Evolutionary conservation across 1,140 invertebrate species (phyloP).

Genomic region (Drosophila ficusphila): DNA sequence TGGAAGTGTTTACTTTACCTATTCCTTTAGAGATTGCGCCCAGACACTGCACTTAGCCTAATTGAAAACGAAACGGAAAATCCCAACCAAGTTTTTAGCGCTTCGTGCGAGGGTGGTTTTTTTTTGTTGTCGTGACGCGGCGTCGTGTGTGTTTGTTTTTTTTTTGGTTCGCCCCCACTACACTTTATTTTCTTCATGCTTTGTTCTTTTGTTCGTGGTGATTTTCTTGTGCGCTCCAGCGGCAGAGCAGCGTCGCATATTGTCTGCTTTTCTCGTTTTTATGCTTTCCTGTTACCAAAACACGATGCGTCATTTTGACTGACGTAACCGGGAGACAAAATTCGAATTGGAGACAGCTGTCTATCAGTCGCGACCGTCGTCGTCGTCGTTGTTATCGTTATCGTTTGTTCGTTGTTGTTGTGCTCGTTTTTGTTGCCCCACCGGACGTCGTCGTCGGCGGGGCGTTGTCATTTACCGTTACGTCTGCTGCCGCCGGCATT

Average conservation of each 20-base stretch:
- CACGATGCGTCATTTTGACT: constrained; percentile 85
- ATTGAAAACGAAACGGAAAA: constrained; percentile 24
- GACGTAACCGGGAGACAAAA: constrained; percentile 77
- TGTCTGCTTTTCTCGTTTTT: constrained; percentile 44
- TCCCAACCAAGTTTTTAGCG: constrained; percentile 5
- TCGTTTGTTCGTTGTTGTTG: constrained; percentile 21
- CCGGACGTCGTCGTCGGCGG: constrained; percentile 9
- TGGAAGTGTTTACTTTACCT: background rate
- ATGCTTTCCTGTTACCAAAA: constrained; percentile 84
- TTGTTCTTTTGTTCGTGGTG: constrained; percentile 73
- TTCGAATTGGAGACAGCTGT: constrained; percentile 71
- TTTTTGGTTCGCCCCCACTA: constrained; percentile 1
- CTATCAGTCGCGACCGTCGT: constrained; percentile 76
- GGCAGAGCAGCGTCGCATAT: constrained; percentile 12
- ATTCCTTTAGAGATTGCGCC: constrained; percentile 1
- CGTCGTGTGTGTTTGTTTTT: constrained; percentile 17
- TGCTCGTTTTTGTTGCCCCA: constrained; percentile 8
- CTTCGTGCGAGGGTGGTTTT: constrained; percentile 44
- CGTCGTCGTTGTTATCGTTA: constrained; percentile 30
- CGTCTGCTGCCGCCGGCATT: constrained; percentile 75
- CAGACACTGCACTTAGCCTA: constrained; percentile 39
- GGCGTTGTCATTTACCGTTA: constrained; percentile 61
- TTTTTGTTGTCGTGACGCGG: constrained; percentile 42
- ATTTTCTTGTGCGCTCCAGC: constrained; percentile 70
- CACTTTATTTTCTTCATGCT: constrained; percentile 29